These are phyloP conservation scores for Anagrus nilaparvatae DNA, from an alignment of 1,140 invertebrate species.

Conservation along the genomic window DNA sequence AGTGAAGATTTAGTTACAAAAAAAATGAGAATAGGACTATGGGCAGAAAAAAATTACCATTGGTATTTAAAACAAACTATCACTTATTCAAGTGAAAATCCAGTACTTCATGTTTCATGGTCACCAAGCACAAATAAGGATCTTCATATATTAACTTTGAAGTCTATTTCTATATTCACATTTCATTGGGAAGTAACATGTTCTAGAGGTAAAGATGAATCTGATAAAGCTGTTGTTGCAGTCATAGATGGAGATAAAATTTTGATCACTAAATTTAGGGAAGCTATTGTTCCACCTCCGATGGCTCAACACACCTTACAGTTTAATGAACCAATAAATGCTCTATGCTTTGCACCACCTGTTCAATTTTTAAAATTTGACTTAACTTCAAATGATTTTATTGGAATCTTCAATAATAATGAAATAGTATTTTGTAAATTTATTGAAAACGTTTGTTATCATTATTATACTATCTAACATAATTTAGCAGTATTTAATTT, in stretches of 20 bases:
- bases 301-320: constrained; percentile 58
- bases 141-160: constrained; percentile 35
- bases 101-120: constrained; percentile 51
- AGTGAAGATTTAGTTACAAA: constrained; percentile 35
- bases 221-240: constrained; percentile 52
- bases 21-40: constrained; percentile 55
- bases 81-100: constrained; percentile 39
- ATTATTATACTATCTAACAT: no score
- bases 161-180: constrained; percentile 47
- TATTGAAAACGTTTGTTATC: no score
- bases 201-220: constrained; percentile 39
- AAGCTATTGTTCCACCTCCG: constrained; percentile 71
- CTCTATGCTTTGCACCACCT: constrained; percentile 48
- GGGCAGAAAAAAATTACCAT: constrained; percentile 76
- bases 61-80: constrained; percentile 82
- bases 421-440: constrained; percentile 27
- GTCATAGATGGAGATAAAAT: constrained; percentile 72
- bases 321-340: constrained; percentile 46
- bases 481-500: constrained; percentile 6
- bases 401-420: constrained; percentile 25
- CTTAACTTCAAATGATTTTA: constrained; percentile 37
- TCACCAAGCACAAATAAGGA: constrained; percentile 22
- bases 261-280: constrained; percentile 62
- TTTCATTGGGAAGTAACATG: constrained; percentile 52
- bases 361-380: constrained; percentile 16